Percentiles rank a stretch among this genome's conserved stretches.
These are phyloP conservation scores for Apostichopus parvimensis DNA, from an alignment of 35 echinoderm and acorn worm species.

Conservation along the genomic window DNA sequence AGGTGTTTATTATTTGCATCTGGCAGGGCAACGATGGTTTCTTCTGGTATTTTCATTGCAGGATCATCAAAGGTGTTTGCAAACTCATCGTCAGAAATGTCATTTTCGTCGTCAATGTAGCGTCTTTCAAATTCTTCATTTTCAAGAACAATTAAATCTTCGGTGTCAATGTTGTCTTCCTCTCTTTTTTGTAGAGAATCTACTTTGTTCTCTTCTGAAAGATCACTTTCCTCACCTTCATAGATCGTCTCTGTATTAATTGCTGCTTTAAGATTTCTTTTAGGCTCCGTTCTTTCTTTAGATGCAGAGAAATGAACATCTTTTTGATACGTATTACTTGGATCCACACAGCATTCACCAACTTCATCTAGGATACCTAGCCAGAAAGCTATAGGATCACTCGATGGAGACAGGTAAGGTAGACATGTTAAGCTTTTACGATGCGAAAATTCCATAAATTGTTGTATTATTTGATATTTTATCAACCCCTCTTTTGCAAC, in stretches of 20 bases:
- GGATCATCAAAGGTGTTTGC: no score
- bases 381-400: neutral
- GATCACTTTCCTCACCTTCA: neutral
- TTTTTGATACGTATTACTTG: no score
- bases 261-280: no score
- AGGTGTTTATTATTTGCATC: conserved; percentile 16
- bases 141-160: neutral
- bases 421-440: no score
- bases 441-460: no score
- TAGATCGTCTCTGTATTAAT: no score
- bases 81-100: no score
- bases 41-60: neutral
- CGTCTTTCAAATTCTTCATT: conserved; percentile 20
- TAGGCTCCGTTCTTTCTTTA: no score
- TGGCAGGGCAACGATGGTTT: conserved; percentile 35
- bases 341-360: neutral
- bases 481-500: no score
- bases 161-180: neutral
- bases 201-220: neutral
- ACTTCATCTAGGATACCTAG: conserved; percentile 3
- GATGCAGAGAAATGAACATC: no score
- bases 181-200: neutral
- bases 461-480: no score
- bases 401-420: no score
- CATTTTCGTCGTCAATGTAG: conserved; percentile 2